Evolutionary conservation across 2,888 invertebrate species (phyloP).

Genomic region (Orthonevra nobilis): DNA sequence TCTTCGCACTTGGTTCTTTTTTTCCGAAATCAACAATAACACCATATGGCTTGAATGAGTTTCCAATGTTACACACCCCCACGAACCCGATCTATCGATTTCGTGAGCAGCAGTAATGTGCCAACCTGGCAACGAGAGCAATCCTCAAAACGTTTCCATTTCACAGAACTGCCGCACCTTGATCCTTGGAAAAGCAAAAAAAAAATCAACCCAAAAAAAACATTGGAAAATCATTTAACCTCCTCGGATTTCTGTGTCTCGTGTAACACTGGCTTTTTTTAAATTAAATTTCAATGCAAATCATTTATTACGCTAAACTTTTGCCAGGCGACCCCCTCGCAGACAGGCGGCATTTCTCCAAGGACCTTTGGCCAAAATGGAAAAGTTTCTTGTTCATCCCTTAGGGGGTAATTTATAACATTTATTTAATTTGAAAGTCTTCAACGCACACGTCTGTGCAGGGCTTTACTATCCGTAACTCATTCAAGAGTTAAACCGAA

Average conservation of each 20-base stretch:
- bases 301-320: slow-evolving; percentile 42
- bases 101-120: background rate
- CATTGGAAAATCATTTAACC: background rate
- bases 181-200: slow-evolving; percentile 5
- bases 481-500: slow-evolving; percentile 49
- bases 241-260: background rate
- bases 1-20: slow-evolving; percentile 36
- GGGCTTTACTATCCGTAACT: slow-evolving; percentile 16
- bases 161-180: slow-evolving; percentile 39
- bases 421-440: slow-evolving; percentile 59
- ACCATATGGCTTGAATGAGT: slow-evolving; percentile 69
- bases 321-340: background rate
- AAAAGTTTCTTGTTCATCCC: slow-evolving; percentile 1
- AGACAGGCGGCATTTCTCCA: too few species aligned
- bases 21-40: slow-evolving; percentile 56
- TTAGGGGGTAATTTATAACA: slow-evolving; percentile 50
- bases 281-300: slow-evolving; percentile 55
- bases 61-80: slow-evolving; percentile 43
- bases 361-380: too few species aligned
- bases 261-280: slow-evolving; percentile 10
- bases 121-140: background rate
- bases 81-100: slow-evolving; percentile 20
- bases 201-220: background rate
- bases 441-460: background rate
- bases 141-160: slow-evolving; percentile 52